phyloP scores from a whole-genome alignment of 1,140 invertebrate genomes.

The Macrobrachium rosenbergii region DNA sequence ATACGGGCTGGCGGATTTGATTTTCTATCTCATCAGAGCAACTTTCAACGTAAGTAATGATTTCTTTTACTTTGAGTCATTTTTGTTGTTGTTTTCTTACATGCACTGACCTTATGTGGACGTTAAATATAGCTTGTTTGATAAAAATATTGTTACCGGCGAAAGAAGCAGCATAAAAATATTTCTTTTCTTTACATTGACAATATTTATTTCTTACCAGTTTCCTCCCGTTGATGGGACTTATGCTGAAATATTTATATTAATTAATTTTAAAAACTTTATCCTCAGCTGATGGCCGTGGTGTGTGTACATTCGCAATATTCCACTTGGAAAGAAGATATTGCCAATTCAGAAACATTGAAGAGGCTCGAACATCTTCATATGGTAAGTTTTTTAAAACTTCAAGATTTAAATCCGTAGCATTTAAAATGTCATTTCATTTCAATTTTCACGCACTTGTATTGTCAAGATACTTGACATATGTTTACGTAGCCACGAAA shows the following conservation, averaged over 20 bases:
- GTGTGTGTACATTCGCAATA: conserved; percentile 52
- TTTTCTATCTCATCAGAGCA: conserved; percentile 75
- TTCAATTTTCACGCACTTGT: neutral
- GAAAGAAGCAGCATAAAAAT: too few relatives aligned
- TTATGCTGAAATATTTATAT: neutral
- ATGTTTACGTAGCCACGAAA: too few relatives aligned
- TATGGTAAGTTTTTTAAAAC: conserved; percentile 2
- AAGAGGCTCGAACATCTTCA: conserved; percentile 40
- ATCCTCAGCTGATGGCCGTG: conserved; percentile 38
- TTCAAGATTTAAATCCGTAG: too few relatives aligned
- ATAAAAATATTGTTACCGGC: too few relatives aligned
- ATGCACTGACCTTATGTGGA: too few relatives aligned
- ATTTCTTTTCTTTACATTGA: too few relatives aligned
- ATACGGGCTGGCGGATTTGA: conserved; percentile 76
- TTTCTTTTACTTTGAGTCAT: neutral
- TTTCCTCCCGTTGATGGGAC: too few relatives aligned
- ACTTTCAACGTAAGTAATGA: conserved; percentile 68
- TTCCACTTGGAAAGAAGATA: conserved; percentile 30
- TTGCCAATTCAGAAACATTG: neutral
- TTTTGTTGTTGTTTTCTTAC: too few relatives aligned
- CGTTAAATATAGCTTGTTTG: too few relatives aligned
- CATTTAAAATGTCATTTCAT: neutral
- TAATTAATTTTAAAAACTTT: neutral
- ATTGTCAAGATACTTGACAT: neutral
- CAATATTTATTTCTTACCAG: too few relatives aligned